Base-by-base conservation (phyloP, 1,140 invertebrate genomes). In the Panulirus ornatus region DNA sequence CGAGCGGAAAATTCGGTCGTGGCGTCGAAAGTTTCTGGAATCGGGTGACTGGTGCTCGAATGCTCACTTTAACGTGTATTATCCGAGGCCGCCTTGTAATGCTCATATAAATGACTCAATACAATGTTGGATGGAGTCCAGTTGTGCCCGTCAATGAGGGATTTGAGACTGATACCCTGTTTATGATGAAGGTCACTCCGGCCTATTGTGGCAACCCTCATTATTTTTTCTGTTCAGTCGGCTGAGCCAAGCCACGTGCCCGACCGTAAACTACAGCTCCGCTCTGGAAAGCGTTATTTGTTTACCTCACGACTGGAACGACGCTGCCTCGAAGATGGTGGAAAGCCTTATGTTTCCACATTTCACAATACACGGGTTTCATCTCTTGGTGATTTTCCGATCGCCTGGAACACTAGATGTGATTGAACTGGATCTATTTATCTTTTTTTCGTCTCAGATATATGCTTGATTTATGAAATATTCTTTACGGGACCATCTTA, bases 31-130 rank as follows among this genome's bases (percentile, higher is more conserved):
- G 66, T 38, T 27, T 89, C 38, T 82, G 87, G 78, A 73, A 9
- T 27, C 54, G 40, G 30, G 63, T 9, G 19, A 30, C 44, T 36
- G 40, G 76, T 36, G 14, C n/a, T 22, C 27, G 78, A 89, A 66
- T 82, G 87, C 87, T 89, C 87, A 89, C 87, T 89, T 89, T 81
- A 89, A 89, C 76, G 87, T 89, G 87, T 73, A 89, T 89, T 89
- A 89, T 89, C 66, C 58, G 58, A 38, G 63, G 34, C 78, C 78
- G 87, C 76, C 87, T 89, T 89, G 87, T 89, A 89, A 89, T 89
- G 87, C 87, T 82, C 78, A 42, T 82, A 89, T 89, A 89, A 89
- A 89, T 89, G 87, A 81, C 78, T 82, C 63, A 19, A 36, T 47
- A 89, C 79, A 89, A 89, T 73, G 58, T 66, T n/a, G 40, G 42